Percentiles rank a stretch among this genome's conserved stretches.
Conservation (phyloP, 2,113 vertebrate species). For the Pachypanchax playfairii region DNA sequence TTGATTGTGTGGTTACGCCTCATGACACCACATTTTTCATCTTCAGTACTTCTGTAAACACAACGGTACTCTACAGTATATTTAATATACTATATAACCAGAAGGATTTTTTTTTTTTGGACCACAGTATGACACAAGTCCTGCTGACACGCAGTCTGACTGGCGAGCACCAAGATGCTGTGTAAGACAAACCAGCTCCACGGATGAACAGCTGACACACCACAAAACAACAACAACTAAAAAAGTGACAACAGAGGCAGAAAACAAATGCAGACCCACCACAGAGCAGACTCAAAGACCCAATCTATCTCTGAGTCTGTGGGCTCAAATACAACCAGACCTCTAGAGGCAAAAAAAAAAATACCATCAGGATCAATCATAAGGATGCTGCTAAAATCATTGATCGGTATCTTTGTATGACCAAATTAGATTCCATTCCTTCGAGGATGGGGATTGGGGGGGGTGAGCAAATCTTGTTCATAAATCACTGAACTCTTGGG, state of each 20-base stretch:
- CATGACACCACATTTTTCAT: too few species aligned
- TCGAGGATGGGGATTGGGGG: background rate
- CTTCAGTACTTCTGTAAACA: too few species aligned
- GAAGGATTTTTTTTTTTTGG: too few species aligned
- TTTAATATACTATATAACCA: too few species aligned
- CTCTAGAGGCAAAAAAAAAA: slow-evolving; percentile 16
- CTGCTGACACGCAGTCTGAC: slow-evolving; percentile 38
- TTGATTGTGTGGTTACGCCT: too few species aligned
- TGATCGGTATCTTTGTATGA: slow-evolving; percentile 25
- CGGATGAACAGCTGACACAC: slow-evolving; percentile 58
- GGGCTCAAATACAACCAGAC: slow-evolving; percentile 2
- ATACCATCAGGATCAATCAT: slow-evolving; percentile 5
- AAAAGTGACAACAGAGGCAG: slow-evolving; percentile 44
- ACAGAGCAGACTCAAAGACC: slow-evolving; percentile 33
- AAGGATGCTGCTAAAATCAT: slow-evolving; percentile 34
- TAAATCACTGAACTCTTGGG: slow-evolving; percentile 42
- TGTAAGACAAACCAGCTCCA: slow-evolving; percentile 40
- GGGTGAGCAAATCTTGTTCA: slow-evolving; percentile 20
- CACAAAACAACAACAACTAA: slow-evolving; percentile 46
- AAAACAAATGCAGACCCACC: slow-evolving; percentile 49
- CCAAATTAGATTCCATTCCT: slow-evolving; percentile 16
- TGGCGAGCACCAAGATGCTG: slow-evolving; percentile 36
- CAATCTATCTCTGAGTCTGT: slow-evolving; percentile 37
- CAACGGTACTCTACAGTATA: too few species aligned
- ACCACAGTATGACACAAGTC: slow-evolving; percentile 35